Percentiles rank a stretch among this genome's conserved stretches.
Conservation (phyloP, 2,797 vertebrate genomes). For the Sphenodon punctatus region DNA sequence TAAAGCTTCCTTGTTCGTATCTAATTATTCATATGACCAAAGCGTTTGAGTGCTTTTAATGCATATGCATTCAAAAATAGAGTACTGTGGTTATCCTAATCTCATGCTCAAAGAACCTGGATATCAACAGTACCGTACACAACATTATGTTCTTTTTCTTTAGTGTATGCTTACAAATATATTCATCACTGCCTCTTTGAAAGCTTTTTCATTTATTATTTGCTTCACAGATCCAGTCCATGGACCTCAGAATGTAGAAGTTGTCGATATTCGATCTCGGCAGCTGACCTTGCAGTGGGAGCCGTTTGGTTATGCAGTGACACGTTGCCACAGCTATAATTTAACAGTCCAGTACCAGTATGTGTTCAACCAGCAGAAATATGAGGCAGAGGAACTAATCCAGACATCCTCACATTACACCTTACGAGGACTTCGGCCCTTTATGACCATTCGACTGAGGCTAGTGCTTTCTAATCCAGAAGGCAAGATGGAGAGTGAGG, state of each 20-base stretch:
- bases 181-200: neutral
- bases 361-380: constrained; percentile 92
- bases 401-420: constrained; percentile 95
- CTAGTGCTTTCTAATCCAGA: constrained; percentile 92
- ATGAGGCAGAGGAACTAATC: constrained; percentile 90
- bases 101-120: too few species aligned
- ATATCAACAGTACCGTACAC: too few species aligned
- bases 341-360: constrained; percentile 97
- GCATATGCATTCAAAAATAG: neutral
- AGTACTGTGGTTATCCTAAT: neutral
- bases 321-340: constrained; percentile 97
- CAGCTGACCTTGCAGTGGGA: constrained; percentile 97
- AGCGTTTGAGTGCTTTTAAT: neutral
- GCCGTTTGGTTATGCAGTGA: constrained; percentile 92
- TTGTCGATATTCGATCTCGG: constrained; percentile 93
- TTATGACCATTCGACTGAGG: constrained; percentile 88
- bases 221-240: constrained; percentile 89
- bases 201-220: accelerated
- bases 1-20: neutral
- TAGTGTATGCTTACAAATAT: too few species aligned
- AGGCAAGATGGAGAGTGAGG: constrained; percentile 93
- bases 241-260: constrained; percentile 91
- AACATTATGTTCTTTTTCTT: too few species aligned
- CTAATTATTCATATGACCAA: neutral
- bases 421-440: constrained; percentile 89